Conservation (phyloP, 2,113 vertebrate species). For the Australoheros scitulus region DNA sequence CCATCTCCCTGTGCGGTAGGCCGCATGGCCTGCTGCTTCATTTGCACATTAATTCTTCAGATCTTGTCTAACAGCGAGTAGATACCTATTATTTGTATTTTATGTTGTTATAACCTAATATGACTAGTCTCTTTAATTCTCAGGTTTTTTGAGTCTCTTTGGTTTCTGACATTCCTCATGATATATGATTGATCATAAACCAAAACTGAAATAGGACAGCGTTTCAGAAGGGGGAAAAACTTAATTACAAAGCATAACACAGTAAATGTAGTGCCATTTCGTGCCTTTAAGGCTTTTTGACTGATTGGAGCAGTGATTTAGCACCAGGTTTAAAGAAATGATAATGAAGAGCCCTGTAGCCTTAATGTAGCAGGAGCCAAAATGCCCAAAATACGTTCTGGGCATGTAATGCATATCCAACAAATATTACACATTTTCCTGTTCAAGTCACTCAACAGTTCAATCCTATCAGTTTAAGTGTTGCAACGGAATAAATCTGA, state of each 20-base stretch:
- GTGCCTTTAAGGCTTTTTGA: accelerated
- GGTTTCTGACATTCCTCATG: background rate
- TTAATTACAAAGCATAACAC: background rate
- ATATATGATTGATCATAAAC: background rate
- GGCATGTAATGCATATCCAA: no score
- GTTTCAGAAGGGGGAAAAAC: background rate
- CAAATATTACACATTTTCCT: background rate
- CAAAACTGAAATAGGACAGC: background rate
- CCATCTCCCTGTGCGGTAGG: slow-evolving; percentile 17
- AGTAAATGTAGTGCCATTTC: no score
- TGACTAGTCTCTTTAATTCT: background rate
- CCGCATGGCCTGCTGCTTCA: background rate
- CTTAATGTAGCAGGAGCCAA: background rate
- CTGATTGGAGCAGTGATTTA: background rate
- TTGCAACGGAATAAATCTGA: no score
- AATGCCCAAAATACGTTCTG: no score
- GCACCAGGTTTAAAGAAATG: background rate
- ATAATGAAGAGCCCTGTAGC: background rate
- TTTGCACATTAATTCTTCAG: background rate
- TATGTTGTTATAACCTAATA: background rate
- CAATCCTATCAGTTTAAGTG: background rate
- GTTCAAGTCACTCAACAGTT: background rate
- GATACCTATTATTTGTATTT: background rate
- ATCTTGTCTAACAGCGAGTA: background rate
- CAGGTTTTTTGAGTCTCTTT: accelerated